Evolutionary conservation across 2,888 invertebrate genomes (phyloP), one percentile per base, ranked within the genome.

Genomic region (Dilophus febrilis): DNA sequence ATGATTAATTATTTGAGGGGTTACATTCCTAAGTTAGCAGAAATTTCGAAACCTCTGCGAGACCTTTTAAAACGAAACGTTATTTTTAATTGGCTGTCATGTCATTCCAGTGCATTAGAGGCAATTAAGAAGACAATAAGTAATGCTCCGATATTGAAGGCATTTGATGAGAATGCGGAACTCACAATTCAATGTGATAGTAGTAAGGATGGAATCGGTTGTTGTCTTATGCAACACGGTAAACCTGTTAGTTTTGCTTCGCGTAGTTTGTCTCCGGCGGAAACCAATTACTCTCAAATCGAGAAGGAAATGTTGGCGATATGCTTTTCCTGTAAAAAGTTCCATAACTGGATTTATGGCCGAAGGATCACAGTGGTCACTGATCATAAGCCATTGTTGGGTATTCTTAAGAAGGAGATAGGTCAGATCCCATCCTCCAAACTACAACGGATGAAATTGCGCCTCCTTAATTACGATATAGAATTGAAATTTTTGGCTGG

Each of bases 21-120:
- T 11, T 46, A 44, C 41, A 42, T 46, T 41, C 42, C 42, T 3
- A 42, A 42, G 22, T 12, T 42, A 22, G 29, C 42, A 12, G 28
- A 34, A 10, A 22, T 42, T 14, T 35, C 39, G 13, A 19, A 35
- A n/a, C 42, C 38, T 4, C 19, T 35, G 17, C 28, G 42, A 16
- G 33, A n/a, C n/a, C n/a, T 31, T 16, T 45, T 51, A 43, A 49
- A 44, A 47, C 47, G 50, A 42, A 46, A 51, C 45, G 19, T 47
- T 26, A 14, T 42, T 35, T 49, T 43, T 40, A 8, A 17, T 26
- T 50, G 50, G 50, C 36, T 40, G 31, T 32, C 30, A 31, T 42
- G 42, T 42, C 49, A 50, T 35, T 32, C 43, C 3, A 32, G 40
- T 29, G 39, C 27, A 35, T 49, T 49, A 42, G 41, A 42, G 34